Percentiles rank a stretch among this genome's conserved stretches.
Evolutionary conservation across 2,888 invertebrate genomes (phyloP).

Genomic region (Halictus ligatus): DNA sequence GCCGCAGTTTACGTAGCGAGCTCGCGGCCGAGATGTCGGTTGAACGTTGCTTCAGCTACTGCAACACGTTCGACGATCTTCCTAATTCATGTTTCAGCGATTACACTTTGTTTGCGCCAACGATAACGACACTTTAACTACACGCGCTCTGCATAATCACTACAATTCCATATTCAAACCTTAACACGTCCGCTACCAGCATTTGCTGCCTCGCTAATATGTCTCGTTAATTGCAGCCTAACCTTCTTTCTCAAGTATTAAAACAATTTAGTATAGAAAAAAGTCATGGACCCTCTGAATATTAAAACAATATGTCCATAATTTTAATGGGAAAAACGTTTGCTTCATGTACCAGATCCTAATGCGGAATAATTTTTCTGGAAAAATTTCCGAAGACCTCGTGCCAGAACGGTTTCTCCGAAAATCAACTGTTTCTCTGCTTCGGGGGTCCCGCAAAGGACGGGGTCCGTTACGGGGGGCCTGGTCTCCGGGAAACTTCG

Average conservation of each 20-base stretch:
- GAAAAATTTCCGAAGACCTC: neutral
- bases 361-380: neutral
- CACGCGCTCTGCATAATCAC: neutral
- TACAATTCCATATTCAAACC: too few species aligned
- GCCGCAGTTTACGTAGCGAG: neutral
- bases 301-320: too few species aligned
- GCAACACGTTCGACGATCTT: constrained; percentile 5
- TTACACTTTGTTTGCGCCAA: neutral
- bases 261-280: too few species aligned
- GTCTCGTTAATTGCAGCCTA: too few species aligned
- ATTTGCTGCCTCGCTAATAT: too few species aligned
- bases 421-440: neutral
- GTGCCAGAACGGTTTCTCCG: neutral
- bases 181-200: neutral
- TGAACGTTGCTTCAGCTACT: neutral
- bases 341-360: neutral
- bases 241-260: too few species aligned
- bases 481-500: neutral
- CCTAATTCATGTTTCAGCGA: neutral
- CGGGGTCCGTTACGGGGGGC: neutral
- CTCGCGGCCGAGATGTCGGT: neutral
- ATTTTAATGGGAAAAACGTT: neutral
- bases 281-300: too few species aligned
- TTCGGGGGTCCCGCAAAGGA: neutral
- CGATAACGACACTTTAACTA: neutral